Evolutionary conservation across 2,888 invertebrate genomes (phyloP).

Genomic region (Phlogophora meticulosa): DNA sequence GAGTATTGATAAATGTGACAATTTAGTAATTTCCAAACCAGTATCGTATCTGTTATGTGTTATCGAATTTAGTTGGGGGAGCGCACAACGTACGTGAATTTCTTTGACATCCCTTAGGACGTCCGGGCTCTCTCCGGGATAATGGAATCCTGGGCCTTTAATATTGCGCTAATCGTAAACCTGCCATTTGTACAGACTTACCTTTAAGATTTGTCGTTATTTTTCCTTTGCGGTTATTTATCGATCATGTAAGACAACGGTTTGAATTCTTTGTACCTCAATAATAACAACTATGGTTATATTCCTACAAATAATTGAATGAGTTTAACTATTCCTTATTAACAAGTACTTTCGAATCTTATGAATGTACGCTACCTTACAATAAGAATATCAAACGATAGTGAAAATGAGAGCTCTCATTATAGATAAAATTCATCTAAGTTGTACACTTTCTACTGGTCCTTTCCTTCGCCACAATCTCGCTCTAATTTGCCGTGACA

Average conservation of each 20-base stretch:
- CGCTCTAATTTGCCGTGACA: slow-evolving; percentile 59
- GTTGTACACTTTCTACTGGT: slow-evolving; percentile 52
- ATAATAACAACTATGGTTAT: not conserved
- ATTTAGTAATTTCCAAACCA: slow-evolving; percentile 66
- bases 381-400: slow-evolving; percentile 9
- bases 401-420: slow-evolving; percentile 37
- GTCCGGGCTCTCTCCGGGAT: slow-evolving; percentile 74
- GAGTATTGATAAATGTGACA: slow-evolving; percentile 14
- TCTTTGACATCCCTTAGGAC: slow-evolving; percentile 81
- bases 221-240: slow-evolving; percentile 13
- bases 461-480: slow-evolving; percentile 44
- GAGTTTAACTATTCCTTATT: not conserved
- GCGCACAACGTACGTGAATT: slow-evolving; percentile 73
- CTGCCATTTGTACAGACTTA: slow-evolving; percentile 38
- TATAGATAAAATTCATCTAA: slow-evolving; percentile 42
- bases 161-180: slow-evolving; percentile 74
- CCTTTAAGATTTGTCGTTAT: slow-evolving; percentile 26
- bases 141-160: slow-evolving; percentile 83
- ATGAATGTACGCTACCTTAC: not conserved
- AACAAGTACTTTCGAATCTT: not conserved
- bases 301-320: not conserved
- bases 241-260: not conserved
- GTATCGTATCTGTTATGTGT: slow-evolving; percentile 61
- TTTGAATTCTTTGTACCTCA: not conserved
- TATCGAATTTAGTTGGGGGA: slow-evolving; percentile 71